Percentiles rank a stretch among this genome's conserved stretches.
phyloP scores from a whole-genome alignment of 1,140 invertebrate species.

The Drosophila paulistorum region DNA sequence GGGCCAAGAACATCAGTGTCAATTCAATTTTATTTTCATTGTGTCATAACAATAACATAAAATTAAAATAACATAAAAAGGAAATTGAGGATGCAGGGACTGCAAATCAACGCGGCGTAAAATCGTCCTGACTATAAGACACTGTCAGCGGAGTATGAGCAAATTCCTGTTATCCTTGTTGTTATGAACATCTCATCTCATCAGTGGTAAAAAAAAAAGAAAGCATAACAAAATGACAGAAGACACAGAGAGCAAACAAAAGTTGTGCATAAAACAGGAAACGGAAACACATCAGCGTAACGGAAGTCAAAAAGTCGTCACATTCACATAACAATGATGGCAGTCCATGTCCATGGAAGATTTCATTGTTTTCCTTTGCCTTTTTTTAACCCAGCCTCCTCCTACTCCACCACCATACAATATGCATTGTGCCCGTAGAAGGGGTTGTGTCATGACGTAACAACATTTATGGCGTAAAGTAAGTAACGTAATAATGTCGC shows the following conservation, averaged over 20 bases:
- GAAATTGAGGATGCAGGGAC: conserved; percentile 77
- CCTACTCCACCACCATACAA: not conserved
- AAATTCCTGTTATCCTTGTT: conserved; percentile 55
- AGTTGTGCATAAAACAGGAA: conserved; percentile 79
- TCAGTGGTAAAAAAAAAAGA: conserved; percentile 26
- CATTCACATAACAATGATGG: conserved; percentile 82
- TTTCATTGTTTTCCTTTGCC: conserved; percentile 49
- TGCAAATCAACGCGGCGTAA: conserved; percentile 80
- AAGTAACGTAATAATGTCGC: conserved; percentile 78
- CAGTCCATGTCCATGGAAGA: conserved; percentile 42
- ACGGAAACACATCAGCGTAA: conserved; percentile 82
- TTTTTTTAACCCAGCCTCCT: conserved; percentile 43
- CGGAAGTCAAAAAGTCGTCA: conserved; percentile 83
- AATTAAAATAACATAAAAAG: conserved; percentile 83
- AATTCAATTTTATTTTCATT: conserved; percentile 83
- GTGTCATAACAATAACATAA: conserved; percentile 83
- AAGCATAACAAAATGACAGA: conserved; percentile 16
- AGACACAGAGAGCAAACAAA: conserved; percentile 34
- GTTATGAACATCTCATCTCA: conserved; percentile 42
- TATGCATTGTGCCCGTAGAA: not conserved
- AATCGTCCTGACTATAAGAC: conserved; percentile 53
- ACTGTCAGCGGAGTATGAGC: not conserved
- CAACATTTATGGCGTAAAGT: conserved; percentile 80
- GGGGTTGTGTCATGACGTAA: conserved; percentile 59
- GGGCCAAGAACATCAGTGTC: conserved; percentile 70